Conservation (phyloP, 92 coral and sea anemone species). For the Actinostola sp. region DNA sequence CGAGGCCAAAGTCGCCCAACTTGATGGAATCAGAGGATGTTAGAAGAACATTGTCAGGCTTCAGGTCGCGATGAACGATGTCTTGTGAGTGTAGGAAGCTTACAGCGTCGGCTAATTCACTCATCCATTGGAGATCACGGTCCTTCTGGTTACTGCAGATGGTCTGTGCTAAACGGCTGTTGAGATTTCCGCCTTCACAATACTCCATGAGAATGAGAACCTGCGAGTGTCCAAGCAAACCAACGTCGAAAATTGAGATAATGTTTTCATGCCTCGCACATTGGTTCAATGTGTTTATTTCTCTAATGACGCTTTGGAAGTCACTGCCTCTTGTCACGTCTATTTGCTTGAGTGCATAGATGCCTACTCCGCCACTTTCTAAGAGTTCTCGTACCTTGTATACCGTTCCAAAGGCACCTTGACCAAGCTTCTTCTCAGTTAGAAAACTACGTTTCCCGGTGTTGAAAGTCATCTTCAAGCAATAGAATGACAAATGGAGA, state of each 20-base stretch:
- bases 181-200: slow-evolving; percentile 70
- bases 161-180: slow-evolving; percentile 58
- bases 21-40: slow-evolving; percentile 57
- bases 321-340: slow-evolving; percentile 27
- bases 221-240: background rate
- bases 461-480: too few species aligned
- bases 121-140: slow-evolving; percentile 79
- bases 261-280: slow-evolving; percentile 33
- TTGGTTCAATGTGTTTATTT: slow-evolving; percentile 47
- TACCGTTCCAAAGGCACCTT: slow-evolving; percentile 77
- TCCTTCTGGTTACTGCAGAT: slow-evolving; percentile 20
- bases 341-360: slow-evolving; percentile 68
- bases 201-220: slow-evolving; percentile 67
- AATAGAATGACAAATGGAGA: too few species aligned
- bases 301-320: slow-evolving; percentile 21
- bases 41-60: slow-evolving; percentile 77
- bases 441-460: background rate
- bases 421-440: slow-evolving; percentile 32
- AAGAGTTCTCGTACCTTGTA: slow-evolving; percentile 53
- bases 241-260: background rate
- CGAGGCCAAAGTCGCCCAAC: slow-evolving; percentile 77
- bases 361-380: slow-evolving; percentile 7
- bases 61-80: slow-evolving; percentile 79
- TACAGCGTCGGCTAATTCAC: slow-evolving; percentile 58
- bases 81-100: slow-evolving; percentile 46